Evolutionary conservation across 2,797 vertebrate genomes (phyloP), one percentile per base, ranked within the genome.

Genomic region (Psittacula derbiana): DNA sequence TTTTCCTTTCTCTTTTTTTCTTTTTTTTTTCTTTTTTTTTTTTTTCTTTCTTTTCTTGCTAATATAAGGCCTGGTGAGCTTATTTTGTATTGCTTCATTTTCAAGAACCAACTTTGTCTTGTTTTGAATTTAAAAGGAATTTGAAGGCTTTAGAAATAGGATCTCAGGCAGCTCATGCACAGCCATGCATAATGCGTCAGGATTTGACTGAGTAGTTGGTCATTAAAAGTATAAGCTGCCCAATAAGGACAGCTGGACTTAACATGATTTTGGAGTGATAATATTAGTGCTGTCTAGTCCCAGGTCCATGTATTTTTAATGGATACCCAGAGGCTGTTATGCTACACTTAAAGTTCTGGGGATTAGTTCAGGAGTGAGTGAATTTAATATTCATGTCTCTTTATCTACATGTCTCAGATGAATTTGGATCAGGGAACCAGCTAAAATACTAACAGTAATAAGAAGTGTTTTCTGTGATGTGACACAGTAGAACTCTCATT

Each of bases 91-190:
- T 86, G 57, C 31, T 94, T 95, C 40, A 36, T 64, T 25, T 78
- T 67, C 80, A 88, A 31, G 38, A 87, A 74, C 47, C 69, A 71
- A 8, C 43, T 93, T 78, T 24, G 44, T 89, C 84, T 24, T 85
- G 43, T 73, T 90, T 80, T 65, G 80, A 91, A 93, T 92, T 94
- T 47, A 47, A 65, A 88, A 90, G 36, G 80, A 94, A 91, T 96
- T 94, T 2, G 3, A 19, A 83, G 25, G 41, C 82, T 90, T 90
- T 24, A 74, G 75, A 78, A 94, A 52, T 6, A 43, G 31, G 16
- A 83, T 92, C 58, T 89, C 10, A 27, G 66, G 73, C 73, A 36
- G 65, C 14, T 83, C 46, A 31, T 64, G 28, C 43, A 36, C 1
- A 3, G 41, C 38, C 36, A 38, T 38, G 36, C 36, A 38, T 38